Conservation (phyloP, 2,113 vertebrate genomes). For the Nothoprocta pentlandii region DNA sequence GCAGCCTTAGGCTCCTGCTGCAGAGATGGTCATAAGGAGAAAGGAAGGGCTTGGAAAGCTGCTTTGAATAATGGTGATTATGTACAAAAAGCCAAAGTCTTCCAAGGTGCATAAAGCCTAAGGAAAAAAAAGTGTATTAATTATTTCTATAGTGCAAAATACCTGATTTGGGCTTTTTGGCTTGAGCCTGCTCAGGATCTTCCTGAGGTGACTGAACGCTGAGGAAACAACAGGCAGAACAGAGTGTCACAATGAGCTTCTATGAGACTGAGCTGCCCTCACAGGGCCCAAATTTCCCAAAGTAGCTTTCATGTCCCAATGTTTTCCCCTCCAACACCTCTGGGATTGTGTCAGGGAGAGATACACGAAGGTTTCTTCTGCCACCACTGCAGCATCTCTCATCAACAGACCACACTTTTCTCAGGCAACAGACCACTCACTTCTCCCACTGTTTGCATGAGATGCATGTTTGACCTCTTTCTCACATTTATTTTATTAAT, state of each 20-base stretch:
- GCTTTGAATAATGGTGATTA: neutral
- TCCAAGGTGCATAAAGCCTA: neutral
- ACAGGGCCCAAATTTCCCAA: neutral
- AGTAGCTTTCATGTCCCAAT: neutral
- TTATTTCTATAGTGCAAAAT: neutral
- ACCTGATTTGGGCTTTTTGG: constrained; percentile 75
- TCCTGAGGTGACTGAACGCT: constrained; percentile 42
- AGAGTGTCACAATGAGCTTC: neutral
- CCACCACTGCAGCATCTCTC: neutral
- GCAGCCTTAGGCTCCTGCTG: neutral
- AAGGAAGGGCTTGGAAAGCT: accelerated
- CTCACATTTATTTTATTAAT: accelerated
- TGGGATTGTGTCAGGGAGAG: neutral
- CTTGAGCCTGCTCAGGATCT: constrained; percentile 53
- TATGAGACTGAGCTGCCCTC: neutral
- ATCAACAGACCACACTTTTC: too few relatives aligned
- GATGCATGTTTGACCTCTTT: neutral
- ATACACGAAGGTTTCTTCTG: neutral
- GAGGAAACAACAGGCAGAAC: constrained; percentile 43
- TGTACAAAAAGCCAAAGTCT: neutral
- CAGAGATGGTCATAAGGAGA: neutral
- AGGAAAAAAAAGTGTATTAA: neutral
- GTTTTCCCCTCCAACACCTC: neutral
- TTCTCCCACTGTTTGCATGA: neutral
- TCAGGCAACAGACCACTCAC: accelerated